Conservation (phyloP, 2,888 invertebrate species). For the Rhaphigaster nebulosa region DNA sequence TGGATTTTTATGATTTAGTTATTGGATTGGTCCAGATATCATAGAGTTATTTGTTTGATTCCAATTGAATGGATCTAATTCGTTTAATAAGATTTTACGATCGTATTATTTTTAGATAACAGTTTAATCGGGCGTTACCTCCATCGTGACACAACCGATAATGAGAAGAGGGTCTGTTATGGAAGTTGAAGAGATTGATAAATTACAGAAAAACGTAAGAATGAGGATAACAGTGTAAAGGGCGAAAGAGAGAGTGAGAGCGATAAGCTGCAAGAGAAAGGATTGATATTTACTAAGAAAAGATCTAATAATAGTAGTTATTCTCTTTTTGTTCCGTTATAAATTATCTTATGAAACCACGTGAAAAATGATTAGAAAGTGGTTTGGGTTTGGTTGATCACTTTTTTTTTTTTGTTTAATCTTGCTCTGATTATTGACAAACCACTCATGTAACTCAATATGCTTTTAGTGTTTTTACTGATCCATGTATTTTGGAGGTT, state of each 20-base stretch:
- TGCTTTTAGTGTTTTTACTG: neutral
- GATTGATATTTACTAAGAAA: neutral
- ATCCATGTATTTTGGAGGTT: neutral
- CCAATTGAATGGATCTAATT: neutral
- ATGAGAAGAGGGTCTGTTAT: conserved; percentile 4
- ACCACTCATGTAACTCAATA: neutral
- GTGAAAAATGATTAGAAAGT: neutral
- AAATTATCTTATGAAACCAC: neutral
- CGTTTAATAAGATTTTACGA: neutral
- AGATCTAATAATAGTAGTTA: conserved; percentile 6
- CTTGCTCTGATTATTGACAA: neutral
- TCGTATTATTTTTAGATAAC: neutral
- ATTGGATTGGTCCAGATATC: neutral
- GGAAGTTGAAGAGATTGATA: neutral
- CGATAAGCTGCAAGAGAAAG: neutral
- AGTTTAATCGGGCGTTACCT: conserved; percentile 5
- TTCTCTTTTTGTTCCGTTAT: neutral
- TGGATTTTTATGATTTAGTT: neutral
- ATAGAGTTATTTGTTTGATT: neutral
- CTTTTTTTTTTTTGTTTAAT: neutral
- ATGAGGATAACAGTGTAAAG: neutral
- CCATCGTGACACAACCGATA: conserved; percentile 26
- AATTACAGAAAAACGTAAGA: neutral
- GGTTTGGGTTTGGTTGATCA: neutral
- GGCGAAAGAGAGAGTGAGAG: conserved; percentile 11